Evolutionary conservation across 2,888 invertebrate species (phyloP), one percentile per base, ranked within the genome.

Genomic region (Nomada hirtipes): DNA sequence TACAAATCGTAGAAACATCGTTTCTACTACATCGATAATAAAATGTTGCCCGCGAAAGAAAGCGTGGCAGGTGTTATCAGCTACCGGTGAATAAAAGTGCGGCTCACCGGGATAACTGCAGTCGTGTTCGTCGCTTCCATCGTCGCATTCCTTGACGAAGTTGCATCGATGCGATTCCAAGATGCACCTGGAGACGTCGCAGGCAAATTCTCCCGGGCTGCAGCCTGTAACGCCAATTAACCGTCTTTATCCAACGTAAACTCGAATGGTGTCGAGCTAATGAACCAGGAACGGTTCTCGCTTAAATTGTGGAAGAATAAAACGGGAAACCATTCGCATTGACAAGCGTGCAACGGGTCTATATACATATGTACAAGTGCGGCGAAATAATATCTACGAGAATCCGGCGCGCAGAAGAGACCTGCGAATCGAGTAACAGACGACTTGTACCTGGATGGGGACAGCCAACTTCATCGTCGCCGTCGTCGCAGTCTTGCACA

Each of bases 51-150:
- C 4, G 18, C 2, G 29, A n/a, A 11, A 1, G 13, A n/a, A n/a
- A 4, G 2, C 0, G 3, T 67, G 29, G 15, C 20, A 55, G 20
- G 36, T 20, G 0, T 0, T 20, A 0, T n/a, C 2, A 20, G 9
- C 1, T 4, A 2, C 20, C 0, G 23, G 15, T 44, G 18, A 69
- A 36, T 4, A 50, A 42, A 23, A 52, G 1, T 29, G 15, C 4
- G 59, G 91, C 92, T 92, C 65, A 93, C 93, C 87, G 36, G 92
- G 93, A 76, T 93, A 92, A 67, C 80, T 90, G 89, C 97, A 97
- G 88, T 95, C 95, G 4, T 93, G 92, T 92, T 97, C 97, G 89
- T 97, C 97, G 3, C 95, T 95, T 20, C 95, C 95, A 89, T 97
- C 97, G 13, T 93, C 89, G 88, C 97, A 97, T 82, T 97, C 96